Evolutionary conservation across 2,113 vertebrate genomes (phyloP).

Genomic region (Charina bottae): DNA sequence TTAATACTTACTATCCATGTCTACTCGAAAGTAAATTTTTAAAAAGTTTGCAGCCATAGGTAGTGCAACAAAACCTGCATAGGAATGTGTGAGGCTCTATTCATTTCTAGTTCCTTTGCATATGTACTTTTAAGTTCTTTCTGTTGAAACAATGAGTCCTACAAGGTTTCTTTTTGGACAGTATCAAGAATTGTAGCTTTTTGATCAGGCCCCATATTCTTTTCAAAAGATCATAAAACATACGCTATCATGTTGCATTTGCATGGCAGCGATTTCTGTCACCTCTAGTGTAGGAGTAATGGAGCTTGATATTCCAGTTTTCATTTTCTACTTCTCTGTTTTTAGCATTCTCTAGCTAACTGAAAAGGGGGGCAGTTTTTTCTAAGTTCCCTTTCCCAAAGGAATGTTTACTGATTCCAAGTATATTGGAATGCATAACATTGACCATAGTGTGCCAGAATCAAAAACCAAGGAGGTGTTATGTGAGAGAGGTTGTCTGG

Average conservation of each 20-base stretch:
- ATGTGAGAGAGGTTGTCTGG: background rate
- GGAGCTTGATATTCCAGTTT: background rate
- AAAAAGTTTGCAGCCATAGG: background rate
- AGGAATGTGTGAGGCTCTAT: background rate
- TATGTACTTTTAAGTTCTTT: background rate
- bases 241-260: too few species aligned
- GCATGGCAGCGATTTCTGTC: background rate
- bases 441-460: slow-evolving; percentile 14
- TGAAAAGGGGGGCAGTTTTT: background rate
- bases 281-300: background rate
- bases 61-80: background rate
- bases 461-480: slow-evolving; percentile 29
- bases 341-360: background rate
- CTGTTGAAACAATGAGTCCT: background rate
- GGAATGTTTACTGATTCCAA: background rate
- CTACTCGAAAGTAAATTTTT: background rate
- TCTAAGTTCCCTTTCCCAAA: background rate
- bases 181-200: background rate
- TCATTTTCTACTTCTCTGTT: background rate
- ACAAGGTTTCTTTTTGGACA: background rate
- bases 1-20: background rate
- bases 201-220: background rate
- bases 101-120: background rate
- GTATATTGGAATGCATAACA: background rate
- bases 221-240: background rate